Evolutionary conservation across 2,797 vertebrate species (phyloP).

Genomic region (Ibycter americanus): DNA sequence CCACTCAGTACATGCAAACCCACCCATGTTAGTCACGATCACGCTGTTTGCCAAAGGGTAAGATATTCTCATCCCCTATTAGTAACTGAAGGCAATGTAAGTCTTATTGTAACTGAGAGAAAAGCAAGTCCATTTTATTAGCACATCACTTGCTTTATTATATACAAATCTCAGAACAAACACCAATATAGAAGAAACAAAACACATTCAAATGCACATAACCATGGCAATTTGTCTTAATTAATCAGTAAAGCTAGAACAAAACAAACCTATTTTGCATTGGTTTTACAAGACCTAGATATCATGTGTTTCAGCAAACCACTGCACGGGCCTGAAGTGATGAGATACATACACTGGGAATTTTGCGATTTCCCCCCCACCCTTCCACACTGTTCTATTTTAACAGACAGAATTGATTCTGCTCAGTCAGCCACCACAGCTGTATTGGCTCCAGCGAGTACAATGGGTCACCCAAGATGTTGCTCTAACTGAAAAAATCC

Average conservation of each 20-base stretch:
- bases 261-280: background rate
- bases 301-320: background rate
- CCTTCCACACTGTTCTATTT: background rate
- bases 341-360: background rate
- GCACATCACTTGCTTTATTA: background rate
- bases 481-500: background rate
- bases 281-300: background rate
- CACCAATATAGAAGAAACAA: background rate
- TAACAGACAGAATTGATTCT: background rate
- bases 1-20: background rate
- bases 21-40: accelerated
- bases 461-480: background rate
- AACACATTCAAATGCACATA: background rate
- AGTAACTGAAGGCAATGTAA: background rate
- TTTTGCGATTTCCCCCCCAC: background rate
- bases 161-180: background rate
- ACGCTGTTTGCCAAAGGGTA: background rate
- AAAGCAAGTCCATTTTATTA: background rate
- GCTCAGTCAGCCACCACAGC: background rate
- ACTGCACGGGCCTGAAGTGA: background rate
- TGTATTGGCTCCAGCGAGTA: background rate
- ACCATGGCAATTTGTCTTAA: background rate
- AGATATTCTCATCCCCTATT: background rate
- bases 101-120: background rate
- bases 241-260: background rate